Conservation (phyloP, 1,140 invertebrate genomes). For the Brachionus rubens region DNA sequence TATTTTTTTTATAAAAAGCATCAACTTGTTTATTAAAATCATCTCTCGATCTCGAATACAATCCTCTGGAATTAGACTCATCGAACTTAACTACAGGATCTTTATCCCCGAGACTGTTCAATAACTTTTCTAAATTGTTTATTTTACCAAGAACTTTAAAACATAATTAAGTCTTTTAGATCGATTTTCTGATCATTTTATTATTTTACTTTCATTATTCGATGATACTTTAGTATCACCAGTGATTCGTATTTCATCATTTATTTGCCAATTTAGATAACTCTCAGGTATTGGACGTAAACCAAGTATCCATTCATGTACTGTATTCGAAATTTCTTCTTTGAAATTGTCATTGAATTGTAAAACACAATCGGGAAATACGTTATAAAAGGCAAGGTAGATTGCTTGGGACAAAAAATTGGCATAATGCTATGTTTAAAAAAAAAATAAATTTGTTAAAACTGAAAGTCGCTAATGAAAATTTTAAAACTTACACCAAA, state of each 20-base stretch:
- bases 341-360: slow-evolving; percentile 28
- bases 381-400: slow-evolving; percentile 34
- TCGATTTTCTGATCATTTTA: not conserved
- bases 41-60: not conserved
- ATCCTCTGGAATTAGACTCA: not conserved
- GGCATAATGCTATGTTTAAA: slow-evolving; percentile 26
- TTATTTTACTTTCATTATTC: slow-evolving; percentile 20
- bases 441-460: not conserved
- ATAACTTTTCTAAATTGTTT: slow-evolving; percentile 11
- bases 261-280: slow-evolving; percentile 44
- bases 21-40: not conserved
- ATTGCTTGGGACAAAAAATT: slow-evolving; percentile 36
- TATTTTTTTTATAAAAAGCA: slow-evolving; percentile 3
- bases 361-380: slow-evolving; percentile 19
- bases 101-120: slow-evolving; percentile 13
- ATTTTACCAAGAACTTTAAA: slow-evolving; percentile 21
- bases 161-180: not conserved
- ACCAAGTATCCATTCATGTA: slow-evolving; percentile 32
- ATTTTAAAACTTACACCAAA: slow-evolving; percentile 9
- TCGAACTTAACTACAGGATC: not conserved
- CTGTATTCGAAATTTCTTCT: slow-evolving; percentile 11
- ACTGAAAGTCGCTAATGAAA: not conserved
- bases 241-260: slow-evolving; percentile 22
- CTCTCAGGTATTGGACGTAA: slow-evolving; percentile 22
- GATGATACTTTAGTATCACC: slow-evolving; percentile 25